Evolutionary conservation across 64 coral and sea anemone species (phyloP), one percentile per base, ranked within the genome.

Genomic region (Astreopora myriophthalma): DNA sequence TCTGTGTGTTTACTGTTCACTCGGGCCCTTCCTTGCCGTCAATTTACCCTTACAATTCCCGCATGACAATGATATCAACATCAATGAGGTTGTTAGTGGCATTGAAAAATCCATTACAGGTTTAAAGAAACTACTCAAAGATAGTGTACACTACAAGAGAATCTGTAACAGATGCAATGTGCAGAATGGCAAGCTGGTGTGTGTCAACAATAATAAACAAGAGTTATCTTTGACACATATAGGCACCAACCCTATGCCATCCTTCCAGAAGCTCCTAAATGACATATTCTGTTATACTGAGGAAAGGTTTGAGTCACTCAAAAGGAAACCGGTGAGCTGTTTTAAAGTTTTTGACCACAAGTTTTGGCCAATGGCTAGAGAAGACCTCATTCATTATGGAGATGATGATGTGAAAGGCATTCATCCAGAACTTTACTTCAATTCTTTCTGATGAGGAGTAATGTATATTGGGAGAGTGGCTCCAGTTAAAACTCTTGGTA

Each of bases 321-420:
- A 20, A 67, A 67, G 22, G 24, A n/a, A 67, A 67, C 64, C 64
- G 25, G 64, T 67, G 64, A 67, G 64, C 64, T 28, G 64, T 24
- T 67, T 67, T 67, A 67, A 67, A 67, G 64, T 67, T 20, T 67
- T 67, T 67, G 64, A 67, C 64, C 64, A 67, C 64, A 67, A n/a
- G 64, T 67, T 67, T 67, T 67, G 64, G 64, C 64, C 64, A 67
- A 67, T 67, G 64, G 25, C 64, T 67, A 67, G 64, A 67, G 64
- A 67, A 67, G 64, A 67, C 26, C 64, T 67, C 23, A 20, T 67
- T 67, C 64, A 67, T 67, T 67, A 67, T 67, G 64, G 64, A 67
- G 64, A 67, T 67, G 64, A 26, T 67, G 64, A 67, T 67, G 64
- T 67, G 64, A 67, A n/a, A 67, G 64, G 25, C 64, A 67, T n/a